Evolutionary conservation across 2,113 vertebrate species (phyloP).

Genomic region (Phoenicopterus ruber): DNA sequence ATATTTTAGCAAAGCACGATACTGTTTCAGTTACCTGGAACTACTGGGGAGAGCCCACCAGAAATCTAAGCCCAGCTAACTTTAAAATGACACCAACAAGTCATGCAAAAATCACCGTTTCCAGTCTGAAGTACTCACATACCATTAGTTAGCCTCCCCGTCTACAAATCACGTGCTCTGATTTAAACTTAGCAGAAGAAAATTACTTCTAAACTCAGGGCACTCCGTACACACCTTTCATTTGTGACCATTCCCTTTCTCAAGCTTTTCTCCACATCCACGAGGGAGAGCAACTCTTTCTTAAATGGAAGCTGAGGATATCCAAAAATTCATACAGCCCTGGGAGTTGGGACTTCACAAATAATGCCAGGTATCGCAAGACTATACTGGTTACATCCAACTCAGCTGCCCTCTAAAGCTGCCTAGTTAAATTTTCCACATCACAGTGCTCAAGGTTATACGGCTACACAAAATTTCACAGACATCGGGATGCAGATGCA

Average conservation of each 20-base stretch:
- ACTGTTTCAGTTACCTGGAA: not conserved
- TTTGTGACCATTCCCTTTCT: not conserved
- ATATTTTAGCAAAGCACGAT: not conserved
- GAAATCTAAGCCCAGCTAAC: not conserved
- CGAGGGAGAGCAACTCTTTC: not conserved
- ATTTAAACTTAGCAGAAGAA: not conserved
- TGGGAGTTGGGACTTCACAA: not conserved
- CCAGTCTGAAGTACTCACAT: not conserved
- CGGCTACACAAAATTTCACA: not conserved
- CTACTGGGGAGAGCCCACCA: not conserved
- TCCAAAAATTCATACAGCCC: not conserved
- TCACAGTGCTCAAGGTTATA: not conserved
- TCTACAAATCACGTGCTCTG: not conserved
- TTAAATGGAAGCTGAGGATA: not conserved
- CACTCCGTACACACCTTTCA: not conserved
- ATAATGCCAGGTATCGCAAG: not conserved
- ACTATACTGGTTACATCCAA: not conserved
- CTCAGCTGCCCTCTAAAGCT: not conserved
- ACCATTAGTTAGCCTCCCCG: not conserved
- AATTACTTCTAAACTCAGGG: not conserved
- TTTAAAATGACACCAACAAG: not conserved
- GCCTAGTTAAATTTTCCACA: not conserved
- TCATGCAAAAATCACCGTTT: not conserved
- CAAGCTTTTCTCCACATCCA: not conserved
- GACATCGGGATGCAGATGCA: not conserved